phyloP scores from a whole-genome alignment of 2,888 invertebrate genomes.

The Phyto melanocephala region DNA sequence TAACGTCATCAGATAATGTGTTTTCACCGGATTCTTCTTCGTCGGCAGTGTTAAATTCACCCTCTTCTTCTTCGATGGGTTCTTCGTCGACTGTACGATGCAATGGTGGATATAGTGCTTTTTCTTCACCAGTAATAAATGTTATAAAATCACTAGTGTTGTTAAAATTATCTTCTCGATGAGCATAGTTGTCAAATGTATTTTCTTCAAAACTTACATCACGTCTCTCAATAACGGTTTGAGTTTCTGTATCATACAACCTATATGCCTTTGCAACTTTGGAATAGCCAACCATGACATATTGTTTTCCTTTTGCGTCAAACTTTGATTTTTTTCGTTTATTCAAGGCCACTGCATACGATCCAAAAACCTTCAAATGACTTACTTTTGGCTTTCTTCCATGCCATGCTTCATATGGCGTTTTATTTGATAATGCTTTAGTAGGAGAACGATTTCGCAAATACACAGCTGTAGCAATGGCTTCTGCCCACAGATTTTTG shows the following conservation, averaged over 20 bases:
- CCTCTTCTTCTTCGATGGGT: not conserved
- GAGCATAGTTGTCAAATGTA: too few relatives aligned
- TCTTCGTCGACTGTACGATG: not conserved
- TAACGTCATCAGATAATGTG: not conserved
- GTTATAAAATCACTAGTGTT: not conserved
- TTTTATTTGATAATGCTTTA: not conserved
- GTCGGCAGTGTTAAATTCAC: not conserved
- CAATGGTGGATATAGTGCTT: not conserved
- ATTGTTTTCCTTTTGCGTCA: not conserved
- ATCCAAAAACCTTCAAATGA: conserved; percentile 16
- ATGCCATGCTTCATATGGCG: not conserved
- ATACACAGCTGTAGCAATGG: conserved; percentile 3
- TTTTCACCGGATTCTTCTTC: not conserved
- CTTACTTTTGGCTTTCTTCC: conserved; percentile 13
- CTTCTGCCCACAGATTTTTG: conserved; percentile 67
- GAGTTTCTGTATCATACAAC: too few relatives aligned
- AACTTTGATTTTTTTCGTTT: not conserved
- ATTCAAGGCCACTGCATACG: conserved; percentile 6
- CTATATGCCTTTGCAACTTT: not conserved
- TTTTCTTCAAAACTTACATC: too few relatives aligned
- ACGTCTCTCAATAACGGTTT: too few relatives aligned
- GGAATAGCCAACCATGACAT: not conserved
- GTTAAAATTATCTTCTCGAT: not conserved
- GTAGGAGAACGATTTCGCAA: conserved; percentile 1
- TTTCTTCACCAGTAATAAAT: not conserved